Evolutionary conservation across 1,140 invertebrate species (phyloP), one percentile per base, ranked within the genome.

Genomic region (Zaprionus ghesquierei): DNA sequence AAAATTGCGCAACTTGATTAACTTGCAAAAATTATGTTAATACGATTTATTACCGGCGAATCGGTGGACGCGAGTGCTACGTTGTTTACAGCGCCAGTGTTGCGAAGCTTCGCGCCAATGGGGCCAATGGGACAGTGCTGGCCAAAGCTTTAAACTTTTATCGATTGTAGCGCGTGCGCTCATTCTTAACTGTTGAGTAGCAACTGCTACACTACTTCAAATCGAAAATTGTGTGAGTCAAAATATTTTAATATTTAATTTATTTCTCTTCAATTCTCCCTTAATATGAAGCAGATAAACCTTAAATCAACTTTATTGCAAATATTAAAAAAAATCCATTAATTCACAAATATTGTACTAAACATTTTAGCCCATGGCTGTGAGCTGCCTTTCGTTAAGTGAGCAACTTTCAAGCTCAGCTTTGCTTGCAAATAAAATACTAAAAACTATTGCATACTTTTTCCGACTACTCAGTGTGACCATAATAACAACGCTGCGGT

Each of bases 41-140:
- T 38, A 41, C 31, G 27, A 15, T 5, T 33, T 31, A 65, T 66
- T 72, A 63, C 69, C 63, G 69, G 63, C 69, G 69, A 59, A 65
- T 41, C 46, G 15, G 3, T 20, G 5, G 13, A 0, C 10, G 25
- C 27, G 23, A 41, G 5, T 41, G 12, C n/a, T 41, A 41, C 27
- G 51, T 44, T 54, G 33, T 54, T 20, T 41, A 29, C 29, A 8
- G 25, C n/a, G 18, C 5, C 33, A 72, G 69, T 72, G 62, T 46
- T 72, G 62, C 0, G 25, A 18, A 59, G 23, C 27, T 41, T 41
- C n/a, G 35, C 35, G 35, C 35, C n/a, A 41, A 6, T 41, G n/a
- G 35, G 6, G 35, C 35, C 35, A 41, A n/a, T 41, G 35, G 6
- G 35, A n/a, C 35, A 41, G 35, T 41, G 35, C 6, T 15, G 5